Percentiles rank a stretch among this genome's conserved stretches.
These are phyloP conservation scores for Setipinna tenuifilis DNA, from an alignment of 2,797 vertebrate species.

Conservation along the genomic window DNA sequence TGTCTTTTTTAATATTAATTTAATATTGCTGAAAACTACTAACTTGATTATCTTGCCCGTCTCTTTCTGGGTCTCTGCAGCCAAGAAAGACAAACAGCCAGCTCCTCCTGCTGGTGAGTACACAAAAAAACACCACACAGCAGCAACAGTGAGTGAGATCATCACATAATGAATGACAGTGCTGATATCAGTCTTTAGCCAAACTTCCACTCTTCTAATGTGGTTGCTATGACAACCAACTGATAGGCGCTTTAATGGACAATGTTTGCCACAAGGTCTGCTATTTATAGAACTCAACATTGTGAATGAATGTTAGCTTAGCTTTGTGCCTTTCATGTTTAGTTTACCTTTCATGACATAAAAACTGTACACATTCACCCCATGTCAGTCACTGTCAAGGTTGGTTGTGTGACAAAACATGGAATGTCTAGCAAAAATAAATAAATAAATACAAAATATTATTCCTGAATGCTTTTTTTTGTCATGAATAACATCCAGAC, in stretches of 20 bases:
- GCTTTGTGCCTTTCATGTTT: neutral
- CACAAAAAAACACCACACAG: neutral
- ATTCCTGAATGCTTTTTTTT: neutral
- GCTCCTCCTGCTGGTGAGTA: conserved; percentile 74
- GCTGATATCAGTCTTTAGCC: neutral
- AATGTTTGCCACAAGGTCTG: conserved; percentile 7
- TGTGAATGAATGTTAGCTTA: neutral
- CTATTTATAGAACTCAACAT: neutral
- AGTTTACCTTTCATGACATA: neutral
- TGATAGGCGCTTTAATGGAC: neutral
- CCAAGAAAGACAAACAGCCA: conserved; percentile 61
- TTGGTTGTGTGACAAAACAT: neutral
- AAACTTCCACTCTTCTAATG: neutral
- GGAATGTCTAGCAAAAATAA: neutral
- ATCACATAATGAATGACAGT: neutral
- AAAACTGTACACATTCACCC: neutral
- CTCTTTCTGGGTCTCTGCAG: conserved; percentile 70
- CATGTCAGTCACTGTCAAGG: neutral
- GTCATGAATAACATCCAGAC: neutral
- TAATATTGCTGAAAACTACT: neutral
- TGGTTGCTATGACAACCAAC: neutral
- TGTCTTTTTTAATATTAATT: neutral
- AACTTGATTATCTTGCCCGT: neutral
- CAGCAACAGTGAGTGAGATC: neutral
- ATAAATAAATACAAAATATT: too few species aligned